These are phyloP conservation scores for Andrena cerasifolii DNA, from an alignment of 1,140 invertebrate genomes.

Conservation along the genomic window DNA sequence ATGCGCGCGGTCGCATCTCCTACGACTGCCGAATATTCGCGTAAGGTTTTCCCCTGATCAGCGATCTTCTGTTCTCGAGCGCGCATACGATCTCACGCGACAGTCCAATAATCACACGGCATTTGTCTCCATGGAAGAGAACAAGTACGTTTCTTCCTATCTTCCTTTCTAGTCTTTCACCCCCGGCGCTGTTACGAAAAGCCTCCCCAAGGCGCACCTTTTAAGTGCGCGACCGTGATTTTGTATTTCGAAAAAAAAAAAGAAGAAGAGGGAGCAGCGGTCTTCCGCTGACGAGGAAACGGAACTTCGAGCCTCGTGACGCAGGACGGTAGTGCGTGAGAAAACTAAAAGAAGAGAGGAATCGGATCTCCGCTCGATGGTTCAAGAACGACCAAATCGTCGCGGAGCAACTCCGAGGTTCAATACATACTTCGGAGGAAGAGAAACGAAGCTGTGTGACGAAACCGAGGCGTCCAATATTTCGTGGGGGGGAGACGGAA, in stretches of 20 bases:
- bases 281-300: background rate
- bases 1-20: conserved; percentile 18
- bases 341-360: background rate
- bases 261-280: background rate
- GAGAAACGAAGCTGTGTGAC: conserved; percentile 40
- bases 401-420: too few relatives aligned
- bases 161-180: conserved; percentile 66
- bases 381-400: conserved; percentile 31
- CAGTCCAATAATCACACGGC: conserved; percentile 35
- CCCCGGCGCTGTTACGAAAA: conserved; percentile 62
- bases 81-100: background rate
- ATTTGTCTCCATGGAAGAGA: conserved; percentile 36
- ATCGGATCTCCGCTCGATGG: conserved; percentile 6
- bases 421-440: too few relatives aligned
- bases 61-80: background rate
- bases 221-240: conserved; percentile 44
- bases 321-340: conserved; percentile 29
- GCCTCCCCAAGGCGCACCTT: conserved; percentile 51
- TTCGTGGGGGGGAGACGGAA: too few relatives aligned
- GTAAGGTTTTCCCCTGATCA: background rate
- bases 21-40: conserved; percentile 39
- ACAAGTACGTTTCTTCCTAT: conserved; percentile 53
- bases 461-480: conserved; percentile 30
- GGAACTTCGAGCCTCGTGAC: background rate
- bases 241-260: conserved; percentile 17